These are phyloP conservation scores for Pseudolaguvia tuberculata DNA, from an alignment of 2,113 vertebrate genomes.

Conservation along the genomic window DNA sequence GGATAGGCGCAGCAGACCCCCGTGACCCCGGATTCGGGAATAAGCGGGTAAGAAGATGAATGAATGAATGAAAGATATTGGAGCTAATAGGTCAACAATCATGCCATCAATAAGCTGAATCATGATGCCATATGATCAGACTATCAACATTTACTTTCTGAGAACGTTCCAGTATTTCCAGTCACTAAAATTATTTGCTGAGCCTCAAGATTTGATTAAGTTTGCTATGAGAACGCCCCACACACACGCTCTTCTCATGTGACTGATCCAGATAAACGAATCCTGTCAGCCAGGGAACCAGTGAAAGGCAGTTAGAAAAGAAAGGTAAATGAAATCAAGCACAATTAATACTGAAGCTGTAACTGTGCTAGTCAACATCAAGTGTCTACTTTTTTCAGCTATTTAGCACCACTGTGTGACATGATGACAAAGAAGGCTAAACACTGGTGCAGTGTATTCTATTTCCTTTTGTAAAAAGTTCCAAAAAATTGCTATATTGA, in stretches of 20 bases:
- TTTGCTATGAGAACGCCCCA: constrained; percentile 42
- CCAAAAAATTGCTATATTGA: too few species aligned
- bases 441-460: too few species aligned
- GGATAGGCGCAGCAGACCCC: too few species aligned
- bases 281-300: neutral
- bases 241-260: constrained; percentile 36
- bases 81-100: neutral
- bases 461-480: too few species aligned
- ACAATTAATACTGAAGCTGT: neutral
- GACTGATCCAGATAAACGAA: constrained; percentile 34
- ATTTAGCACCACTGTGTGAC: too few species aligned
- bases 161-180: constrained; percentile 1
- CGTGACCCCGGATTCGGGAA: too few species aligned
- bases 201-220: constrained; percentile 50
- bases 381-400: too few species aligned
- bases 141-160: constrained; percentile 9
- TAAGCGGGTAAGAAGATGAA: too few species aligned
- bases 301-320: neutral
- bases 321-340: neutral
- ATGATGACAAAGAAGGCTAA: too few species aligned
- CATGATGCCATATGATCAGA: constrained; percentile 2
- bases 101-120: neutral
- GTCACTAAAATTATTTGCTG: constrained; percentile 4
- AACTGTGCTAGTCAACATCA: neutral
- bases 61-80: too few species aligned